These are phyloP conservation scores for Eleutherodactylus coqui DNA, from an alignment of 2,797 vertebrate genomes.

Conservation along the genomic window DNA sequence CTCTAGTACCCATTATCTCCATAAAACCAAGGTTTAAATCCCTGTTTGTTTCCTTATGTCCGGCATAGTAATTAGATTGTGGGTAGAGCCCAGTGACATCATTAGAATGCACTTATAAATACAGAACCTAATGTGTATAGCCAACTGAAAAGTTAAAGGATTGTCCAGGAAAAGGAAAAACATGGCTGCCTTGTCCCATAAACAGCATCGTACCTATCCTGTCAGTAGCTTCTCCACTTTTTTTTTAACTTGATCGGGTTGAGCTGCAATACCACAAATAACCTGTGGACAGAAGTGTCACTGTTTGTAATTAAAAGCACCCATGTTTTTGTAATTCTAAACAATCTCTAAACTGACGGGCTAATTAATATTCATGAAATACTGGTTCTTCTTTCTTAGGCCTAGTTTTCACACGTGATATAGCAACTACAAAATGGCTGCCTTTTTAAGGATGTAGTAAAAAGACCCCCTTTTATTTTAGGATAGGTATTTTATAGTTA, in stretches of 20 bases:
- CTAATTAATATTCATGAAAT: neutral
- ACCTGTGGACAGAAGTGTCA: neutral
- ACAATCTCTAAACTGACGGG: neutral
- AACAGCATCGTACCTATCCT: neutral
- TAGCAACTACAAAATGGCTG: too few species aligned
- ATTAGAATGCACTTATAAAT: neutral
- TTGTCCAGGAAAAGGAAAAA: too few species aligned
- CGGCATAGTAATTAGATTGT: neutral
- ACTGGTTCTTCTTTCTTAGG: neutral
- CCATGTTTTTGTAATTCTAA: neutral
- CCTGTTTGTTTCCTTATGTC: neutral
- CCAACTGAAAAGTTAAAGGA: neutral
- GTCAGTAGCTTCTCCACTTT: neutral
- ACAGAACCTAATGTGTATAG: too few species aligned
- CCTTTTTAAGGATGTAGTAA: too few species aligned
- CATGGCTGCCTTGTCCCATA: neutral
- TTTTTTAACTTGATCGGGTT: neutral
- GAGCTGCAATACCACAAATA: neutral
- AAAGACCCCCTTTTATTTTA: too few species aligned
- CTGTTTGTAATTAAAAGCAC: neutral
- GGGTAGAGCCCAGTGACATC: neutral
- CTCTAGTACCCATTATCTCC: neutral
- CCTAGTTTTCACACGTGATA: too few species aligned
- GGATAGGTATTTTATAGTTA: too few species aligned
- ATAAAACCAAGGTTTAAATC: neutral